phyloP scores from a whole-genome alignment of 2,113 vertebrate species.

The Scomber colias region DNA sequence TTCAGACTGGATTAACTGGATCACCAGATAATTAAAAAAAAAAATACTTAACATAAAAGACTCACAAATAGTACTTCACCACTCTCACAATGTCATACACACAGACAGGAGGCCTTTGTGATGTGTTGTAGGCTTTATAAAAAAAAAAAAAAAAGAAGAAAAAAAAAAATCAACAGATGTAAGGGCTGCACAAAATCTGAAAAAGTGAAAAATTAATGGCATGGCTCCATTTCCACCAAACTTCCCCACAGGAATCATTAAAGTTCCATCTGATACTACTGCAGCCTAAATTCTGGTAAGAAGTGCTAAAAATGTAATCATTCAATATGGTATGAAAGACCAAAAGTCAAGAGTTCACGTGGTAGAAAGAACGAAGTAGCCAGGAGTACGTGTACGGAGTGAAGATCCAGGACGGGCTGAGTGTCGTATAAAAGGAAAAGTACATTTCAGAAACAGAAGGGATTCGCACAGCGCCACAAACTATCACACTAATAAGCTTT shows the following conservation, averaged over 20 bases:
- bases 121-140: slow-evolving; percentile 69
- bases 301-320: slow-evolving; percentile 70
- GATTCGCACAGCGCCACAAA: slow-evolving; percentile 44
- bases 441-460: slow-evolving; percentile 62
- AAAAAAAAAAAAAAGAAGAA: slow-evolving; percentile 41
- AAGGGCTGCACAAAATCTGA: slow-evolving; percentile 49
- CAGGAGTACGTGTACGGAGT: slow-evolving; percentile 20
- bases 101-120: slow-evolving; percentile 70
- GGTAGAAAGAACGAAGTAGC: slow-evolving; percentile 59
- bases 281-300: slow-evolving; percentile 50
- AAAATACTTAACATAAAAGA: slow-evolving; percentile 69
- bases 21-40: slow-evolving; percentile 62
- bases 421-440: slow-evolving; percentile 70
- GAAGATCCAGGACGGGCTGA: slow-evolving; percentile 52
- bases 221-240: slow-evolving; percentile 41
- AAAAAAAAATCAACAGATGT: slow-evolving; percentile 42
- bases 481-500: slow-evolving; percentile 65
- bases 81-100: slow-evolving; percentile 69
- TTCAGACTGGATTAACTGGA: slow-evolving; percentile 65
- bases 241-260: slow-evolving; percentile 37
- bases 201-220: slow-evolving; percentile 34
- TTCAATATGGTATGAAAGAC: slow-evolving; percentile 67
- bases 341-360: slow-evolving; percentile 64
- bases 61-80: slow-evolving; percentile 71
- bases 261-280: slow-evolving; percentile 51